Percentiles rank a stretch among this genome's conserved stretches.
phyloP scores from a whole-genome alignment of 1,140 invertebrate genomes.

The Ceratina australensis region DNA sequence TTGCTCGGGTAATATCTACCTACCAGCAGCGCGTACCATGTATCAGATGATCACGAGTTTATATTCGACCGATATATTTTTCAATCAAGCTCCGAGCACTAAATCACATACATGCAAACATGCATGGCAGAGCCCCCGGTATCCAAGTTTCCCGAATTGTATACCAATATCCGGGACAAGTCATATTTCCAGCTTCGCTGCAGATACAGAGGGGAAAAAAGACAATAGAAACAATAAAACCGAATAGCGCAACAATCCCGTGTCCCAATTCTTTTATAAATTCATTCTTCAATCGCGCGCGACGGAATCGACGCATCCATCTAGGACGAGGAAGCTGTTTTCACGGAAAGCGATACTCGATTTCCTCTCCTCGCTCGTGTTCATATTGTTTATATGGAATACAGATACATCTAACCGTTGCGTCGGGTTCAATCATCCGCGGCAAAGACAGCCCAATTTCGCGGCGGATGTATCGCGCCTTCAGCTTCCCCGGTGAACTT shows the following conservation, averaged over 20 bases:
- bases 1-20: neutral
- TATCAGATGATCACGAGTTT: neutral
- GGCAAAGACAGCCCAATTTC: neutral
- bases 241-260: neutral
- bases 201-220: too few species aligned
- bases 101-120: neutral
- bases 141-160: neutral
- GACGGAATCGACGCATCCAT: neutral
- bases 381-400: neutral
- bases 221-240: neutral
- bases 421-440: neutral
- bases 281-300: neutral
- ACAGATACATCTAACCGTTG: neutral
- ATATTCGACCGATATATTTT: neutral
- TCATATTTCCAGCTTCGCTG: neutral
- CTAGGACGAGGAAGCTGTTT: too few species aligned
- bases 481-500: neutral
- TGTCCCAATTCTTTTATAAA: neutral
- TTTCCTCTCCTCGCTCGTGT: slow-evolving; percentile 4
- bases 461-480: slow-evolving; percentile 6
- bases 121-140: too few species aligned
- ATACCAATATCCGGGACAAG: neutral
- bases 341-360: neutral
- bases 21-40: too few species aligned
- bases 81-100: neutral